These are phyloP conservation scores for Falcunculus frontatus DNA, from an alignment of 2,113 vertebrate genomes.

Conservation along the genomic window DNA sequence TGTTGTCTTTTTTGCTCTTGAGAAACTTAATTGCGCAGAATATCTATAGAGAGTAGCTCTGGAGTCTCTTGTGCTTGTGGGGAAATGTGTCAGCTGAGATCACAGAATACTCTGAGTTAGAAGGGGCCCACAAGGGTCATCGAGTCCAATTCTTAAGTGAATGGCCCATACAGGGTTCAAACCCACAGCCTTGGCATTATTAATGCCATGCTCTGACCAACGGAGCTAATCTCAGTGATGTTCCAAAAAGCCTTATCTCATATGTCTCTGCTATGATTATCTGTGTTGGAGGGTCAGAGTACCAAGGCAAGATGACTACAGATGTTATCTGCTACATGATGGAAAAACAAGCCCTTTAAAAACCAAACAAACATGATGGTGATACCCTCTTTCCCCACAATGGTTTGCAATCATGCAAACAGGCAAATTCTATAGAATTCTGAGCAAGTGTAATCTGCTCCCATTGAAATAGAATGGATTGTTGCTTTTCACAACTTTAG, in stretches of 20 bases:
- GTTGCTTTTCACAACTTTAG: background rate
- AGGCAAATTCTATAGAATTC: constrained; percentile 6
- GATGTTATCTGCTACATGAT: background rate
- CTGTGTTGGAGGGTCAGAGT: background rate
- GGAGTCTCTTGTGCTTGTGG: background rate
- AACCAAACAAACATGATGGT: background rate
- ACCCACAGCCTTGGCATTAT: background rate
- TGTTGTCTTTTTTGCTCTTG: background rate
- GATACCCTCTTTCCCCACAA: background rate
- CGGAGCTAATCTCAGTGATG: background rate
- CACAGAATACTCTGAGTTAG: background rate
- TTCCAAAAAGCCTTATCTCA: background rate
- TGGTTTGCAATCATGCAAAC: background rate
- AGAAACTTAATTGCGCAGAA: background rate
- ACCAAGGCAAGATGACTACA: background rate
- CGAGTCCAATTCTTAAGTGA: background rate
- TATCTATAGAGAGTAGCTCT: background rate
- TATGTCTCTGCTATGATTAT: background rate
- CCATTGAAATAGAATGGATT: background rate
- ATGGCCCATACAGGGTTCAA: background rate
- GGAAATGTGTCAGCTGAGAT: background rate
- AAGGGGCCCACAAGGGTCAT: background rate
- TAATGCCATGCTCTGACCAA: background rate
- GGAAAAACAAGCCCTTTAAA: constrained; percentile 23
- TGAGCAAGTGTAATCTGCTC: background rate